Percentiles rank a stretch among this genome's conserved stretches.
Evolutionary conservation across 1,140 invertebrate genomes (phyloP).

Genomic region (Monomorium pharaonis): DNA sequence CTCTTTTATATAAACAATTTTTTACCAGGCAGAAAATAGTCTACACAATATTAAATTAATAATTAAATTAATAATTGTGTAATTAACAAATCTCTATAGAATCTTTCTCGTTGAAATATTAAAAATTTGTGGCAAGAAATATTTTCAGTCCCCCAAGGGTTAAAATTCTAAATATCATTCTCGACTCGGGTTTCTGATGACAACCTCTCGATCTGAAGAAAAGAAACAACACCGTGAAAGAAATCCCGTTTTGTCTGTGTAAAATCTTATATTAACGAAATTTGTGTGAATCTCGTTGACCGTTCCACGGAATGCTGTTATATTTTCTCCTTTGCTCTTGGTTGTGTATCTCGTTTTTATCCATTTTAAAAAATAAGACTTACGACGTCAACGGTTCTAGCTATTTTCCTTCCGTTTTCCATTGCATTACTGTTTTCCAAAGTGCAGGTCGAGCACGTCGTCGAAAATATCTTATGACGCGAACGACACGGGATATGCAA

Average conservation of each 20-base stretch:
- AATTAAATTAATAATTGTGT: too few species aligned
- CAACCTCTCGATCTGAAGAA: background rate
- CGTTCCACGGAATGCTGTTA: background rate
- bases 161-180: background rate
- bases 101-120: too few species aligned
- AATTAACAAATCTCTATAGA: too few species aligned
- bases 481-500: background rate
- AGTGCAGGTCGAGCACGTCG: background rate
- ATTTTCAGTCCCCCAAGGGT: too few species aligned
- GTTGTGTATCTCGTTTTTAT: background rate
- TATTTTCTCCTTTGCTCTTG: background rate
- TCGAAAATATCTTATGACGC: conserved; percentile 18
- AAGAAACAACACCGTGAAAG: background rate
- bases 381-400: background rate
- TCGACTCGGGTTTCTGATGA: background rate
- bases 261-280: background rate
- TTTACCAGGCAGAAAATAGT: too few species aligned
- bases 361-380: background rate
- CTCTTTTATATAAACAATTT: too few species aligned
- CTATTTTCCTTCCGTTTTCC: background rate
- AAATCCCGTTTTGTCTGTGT: background rate
- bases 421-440: background rate
- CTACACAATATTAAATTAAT: too few species aligned
- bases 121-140: too few species aligned
- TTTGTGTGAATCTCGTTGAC: background rate